A percentile compares a stretch with the other conserved stretches of the same genome.
These are phyloP conservation scores for Pecten maximus DNA, from an alignment of 2,888 invertebrate species.

Conservation along the genomic window DNA sequence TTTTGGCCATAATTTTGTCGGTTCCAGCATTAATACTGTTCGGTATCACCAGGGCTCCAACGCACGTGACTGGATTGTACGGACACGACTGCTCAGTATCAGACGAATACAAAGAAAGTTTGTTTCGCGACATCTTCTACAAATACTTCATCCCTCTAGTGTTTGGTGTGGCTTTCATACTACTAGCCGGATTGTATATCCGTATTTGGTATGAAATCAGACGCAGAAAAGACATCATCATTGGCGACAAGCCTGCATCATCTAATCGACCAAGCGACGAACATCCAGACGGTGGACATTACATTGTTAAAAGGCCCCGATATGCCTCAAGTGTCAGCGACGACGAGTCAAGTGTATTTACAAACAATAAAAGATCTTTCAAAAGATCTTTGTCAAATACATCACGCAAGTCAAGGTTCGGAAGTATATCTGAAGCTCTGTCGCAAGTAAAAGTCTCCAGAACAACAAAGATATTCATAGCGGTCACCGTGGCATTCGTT, in stretches of 20 bases:
- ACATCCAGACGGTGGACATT: background rate
- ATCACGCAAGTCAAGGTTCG: constrained; percentile 39
- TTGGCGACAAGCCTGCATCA: constrained; percentile 40
- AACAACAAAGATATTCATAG: constrained; percentile 55
- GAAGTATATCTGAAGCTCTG: constrained; percentile 39
- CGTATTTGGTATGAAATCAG: constrained; percentile 52
- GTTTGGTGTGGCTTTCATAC: constrained; percentile 45
- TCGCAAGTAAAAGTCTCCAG: constrained; percentile 40
- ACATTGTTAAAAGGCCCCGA: constrained; percentile 20
- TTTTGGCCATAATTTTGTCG: constrained; percentile 44
- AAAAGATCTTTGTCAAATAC: constrained; percentile 23
- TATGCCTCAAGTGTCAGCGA: constrained; percentile 43
- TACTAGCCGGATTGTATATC: constrained; percentile 46
- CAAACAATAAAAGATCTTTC: constrained; percentile 33
- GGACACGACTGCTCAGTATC: constrained; percentile 56
- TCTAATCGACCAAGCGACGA: background rate
- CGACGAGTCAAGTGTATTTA: constrained; percentile 42
- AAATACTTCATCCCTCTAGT: constrained; percentile 37
- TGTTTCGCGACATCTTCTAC: constrained; percentile 47
- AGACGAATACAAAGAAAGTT: constrained; percentile 42
- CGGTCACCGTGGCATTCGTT: constrained; percentile 51
- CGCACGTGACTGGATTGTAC: background rate
- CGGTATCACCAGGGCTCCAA: constrained; percentile 42
- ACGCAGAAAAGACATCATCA: constrained; percentile 42
- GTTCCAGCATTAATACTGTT: constrained; percentile 47